A percentile compares a stretch with the other conserved stretches of the same genome.
Conservation (phyloP, 1,140 invertebrate species). For the Heliothis subflexa region DNA sequence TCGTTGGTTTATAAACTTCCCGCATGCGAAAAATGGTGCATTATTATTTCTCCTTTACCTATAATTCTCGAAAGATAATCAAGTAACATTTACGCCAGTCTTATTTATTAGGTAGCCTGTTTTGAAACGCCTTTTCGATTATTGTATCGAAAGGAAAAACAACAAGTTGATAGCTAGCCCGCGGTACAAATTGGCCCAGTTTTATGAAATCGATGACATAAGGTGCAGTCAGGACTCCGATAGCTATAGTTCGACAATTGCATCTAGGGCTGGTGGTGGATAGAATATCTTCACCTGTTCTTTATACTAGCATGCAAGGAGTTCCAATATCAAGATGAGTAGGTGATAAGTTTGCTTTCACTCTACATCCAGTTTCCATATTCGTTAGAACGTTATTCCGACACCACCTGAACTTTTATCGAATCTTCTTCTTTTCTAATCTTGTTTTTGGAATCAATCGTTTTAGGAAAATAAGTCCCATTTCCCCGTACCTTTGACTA, state of each 20-base stretch:
- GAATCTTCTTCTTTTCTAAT: too few species aligned
- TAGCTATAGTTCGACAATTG: conserved; percentile 29
- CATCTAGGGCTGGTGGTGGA: conserved; percentile 12
- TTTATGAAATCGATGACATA: conserved; percentile 62
- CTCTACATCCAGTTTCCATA: too few species aligned
- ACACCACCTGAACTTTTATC: not conserved
- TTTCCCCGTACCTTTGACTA: too few species aligned
- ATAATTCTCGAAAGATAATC: not conserved
- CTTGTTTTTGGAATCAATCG: too few species aligned
- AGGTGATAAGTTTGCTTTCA: too few species aligned
- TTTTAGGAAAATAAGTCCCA: too few species aligned
- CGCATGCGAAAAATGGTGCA: not conserved
- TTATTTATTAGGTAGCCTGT: conserved; percentile 3
- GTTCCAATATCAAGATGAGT: too few species aligned
- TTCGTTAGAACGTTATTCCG: too few species aligned
- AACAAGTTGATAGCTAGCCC: conserved; percentile 10
- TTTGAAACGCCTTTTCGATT: conserved; percentile 17
- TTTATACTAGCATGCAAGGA: too few species aligned
- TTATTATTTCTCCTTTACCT: not conserved
- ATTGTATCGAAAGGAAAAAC: conserved; percentile 41
- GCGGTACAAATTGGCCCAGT: conserved; percentile 50
- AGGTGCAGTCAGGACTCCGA: conserved; percentile 49
- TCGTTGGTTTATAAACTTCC: too few species aligned
- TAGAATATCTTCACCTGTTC: not conserved
- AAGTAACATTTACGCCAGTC: not conserved